Conservation (phyloP, 2,113 vertebrate species). For the Nyctereutes procyonoides region DNA sequence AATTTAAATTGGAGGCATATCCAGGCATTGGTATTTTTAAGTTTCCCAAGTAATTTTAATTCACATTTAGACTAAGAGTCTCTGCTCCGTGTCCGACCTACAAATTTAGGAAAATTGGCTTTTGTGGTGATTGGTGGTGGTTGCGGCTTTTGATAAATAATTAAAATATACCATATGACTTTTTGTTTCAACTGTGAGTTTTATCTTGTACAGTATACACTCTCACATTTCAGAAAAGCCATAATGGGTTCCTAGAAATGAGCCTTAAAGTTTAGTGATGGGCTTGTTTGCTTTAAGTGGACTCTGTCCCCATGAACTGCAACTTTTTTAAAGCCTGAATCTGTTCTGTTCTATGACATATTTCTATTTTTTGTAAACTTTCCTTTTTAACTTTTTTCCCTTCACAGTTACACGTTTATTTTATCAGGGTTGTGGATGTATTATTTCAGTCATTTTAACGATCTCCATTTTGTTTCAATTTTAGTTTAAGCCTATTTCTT, state of each 20-base stretch:
- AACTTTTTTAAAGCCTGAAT: background rate
- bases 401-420: background rate
- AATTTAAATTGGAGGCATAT: slow-evolving; percentile 4
- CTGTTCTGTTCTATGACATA: background rate
- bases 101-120: background rate
- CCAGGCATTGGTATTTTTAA: background rate
- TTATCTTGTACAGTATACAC: background rate
- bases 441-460: background rate
- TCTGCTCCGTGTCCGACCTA: background rate
- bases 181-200: background rate
- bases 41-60: slow-evolving; percentile 23
- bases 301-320: background rate
- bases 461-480: background rate
- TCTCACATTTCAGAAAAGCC: background rate
- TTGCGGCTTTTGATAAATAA: background rate
- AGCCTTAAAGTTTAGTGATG: background rate
- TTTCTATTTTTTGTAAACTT: background rate
- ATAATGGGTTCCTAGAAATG: background rate
- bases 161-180: background rate
- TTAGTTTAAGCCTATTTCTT: background rate
- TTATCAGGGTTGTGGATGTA: background rate
- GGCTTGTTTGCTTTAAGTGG: background rate
- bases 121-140: background rate
- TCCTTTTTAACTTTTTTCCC: background rate
- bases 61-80: slow-evolving; percentile 27